These are phyloP conservation scores for Aplodontia rufa DNA, from an alignment of 2,113 vertebrate species.

Conservation along the genomic window DNA sequence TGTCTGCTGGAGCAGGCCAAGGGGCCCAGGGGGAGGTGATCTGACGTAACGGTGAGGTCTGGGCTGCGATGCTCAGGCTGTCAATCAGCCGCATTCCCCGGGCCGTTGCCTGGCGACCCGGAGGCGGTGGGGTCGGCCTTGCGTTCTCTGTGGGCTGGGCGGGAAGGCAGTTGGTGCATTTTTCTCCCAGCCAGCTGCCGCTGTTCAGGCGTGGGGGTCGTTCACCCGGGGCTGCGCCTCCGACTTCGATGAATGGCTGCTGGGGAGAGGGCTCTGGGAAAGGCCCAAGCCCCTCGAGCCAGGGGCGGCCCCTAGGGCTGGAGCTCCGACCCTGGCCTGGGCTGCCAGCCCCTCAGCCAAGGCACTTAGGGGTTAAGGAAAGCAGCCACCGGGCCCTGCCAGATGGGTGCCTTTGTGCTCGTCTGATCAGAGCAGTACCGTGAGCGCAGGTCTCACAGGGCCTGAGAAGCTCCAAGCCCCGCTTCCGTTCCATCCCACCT, in stretches of 20 bases:
- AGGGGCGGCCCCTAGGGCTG: background rate
- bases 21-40: background rate
- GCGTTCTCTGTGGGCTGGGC: slow-evolving; percentile 32
- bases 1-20: no score
- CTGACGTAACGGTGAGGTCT: background rate
- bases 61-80: no score
- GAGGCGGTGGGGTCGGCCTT: slow-evolving; percentile 50
- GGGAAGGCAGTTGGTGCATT: background rate
- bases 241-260: background rate
- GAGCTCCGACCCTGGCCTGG: background rate
- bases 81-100: slow-evolving; percentile 64
- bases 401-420: background rate
- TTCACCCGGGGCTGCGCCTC: background rate
- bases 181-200: background rate
- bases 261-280: slow-evolving; percentile 9
- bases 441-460: background rate
- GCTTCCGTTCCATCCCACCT: background rate
- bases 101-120: slow-evolving; percentile 76
- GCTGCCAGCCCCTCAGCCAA: background rate
- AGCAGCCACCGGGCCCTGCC: background rate
- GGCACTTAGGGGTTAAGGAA: background rate
- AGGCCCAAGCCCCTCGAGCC: background rate
- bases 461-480: background rate
- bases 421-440: background rate
- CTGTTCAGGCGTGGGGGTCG: background rate